Conservation (phyloP, 1,140 invertebrate genomes). For the Temnothorax longispinosus region DNA sequence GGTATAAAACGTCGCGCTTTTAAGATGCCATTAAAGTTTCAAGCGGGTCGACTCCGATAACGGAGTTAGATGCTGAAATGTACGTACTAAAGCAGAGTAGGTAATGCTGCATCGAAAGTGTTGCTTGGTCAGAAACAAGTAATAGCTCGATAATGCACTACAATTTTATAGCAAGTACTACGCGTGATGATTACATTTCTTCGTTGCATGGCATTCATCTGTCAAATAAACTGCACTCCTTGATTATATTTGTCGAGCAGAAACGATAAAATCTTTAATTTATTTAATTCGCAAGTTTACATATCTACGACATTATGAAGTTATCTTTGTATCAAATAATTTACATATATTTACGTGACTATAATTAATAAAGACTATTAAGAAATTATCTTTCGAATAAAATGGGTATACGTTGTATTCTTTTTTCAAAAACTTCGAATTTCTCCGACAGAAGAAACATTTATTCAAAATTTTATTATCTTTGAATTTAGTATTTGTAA, state of each 20-base stretch:
- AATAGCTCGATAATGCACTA: conserved; percentile 17
- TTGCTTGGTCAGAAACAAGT: background rate
- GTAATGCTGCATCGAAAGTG: conserved; percentile 13
- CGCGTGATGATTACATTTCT: conserved; percentile 7
- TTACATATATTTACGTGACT: background rate
- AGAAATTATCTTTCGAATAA: too few species aligned
- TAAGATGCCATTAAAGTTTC: conserved; percentile 45
- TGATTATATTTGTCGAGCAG: background rate
- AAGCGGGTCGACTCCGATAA: background rate
- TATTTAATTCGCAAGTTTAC: background rate
- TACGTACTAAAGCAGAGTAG: background rate
- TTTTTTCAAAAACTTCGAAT: too few species aligned
- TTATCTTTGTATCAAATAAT: background rate
- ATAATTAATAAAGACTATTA: too few species aligned
- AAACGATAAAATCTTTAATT: background rate
- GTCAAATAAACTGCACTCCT: background rate
- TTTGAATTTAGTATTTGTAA: too few species aligned
- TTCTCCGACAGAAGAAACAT: too few species aligned
- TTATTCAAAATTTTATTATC: too few species aligned
- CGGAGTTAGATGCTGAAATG: conserved; percentile 5
- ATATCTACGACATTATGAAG: background rate
- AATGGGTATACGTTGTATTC: too few species aligned
- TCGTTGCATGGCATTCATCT: background rate
- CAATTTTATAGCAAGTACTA: background rate
- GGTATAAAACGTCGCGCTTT: conserved; percentile 36